phyloP scores from a whole-genome alignment of 2,888 invertebrate species.

The Melipona bicolor region DNA sequence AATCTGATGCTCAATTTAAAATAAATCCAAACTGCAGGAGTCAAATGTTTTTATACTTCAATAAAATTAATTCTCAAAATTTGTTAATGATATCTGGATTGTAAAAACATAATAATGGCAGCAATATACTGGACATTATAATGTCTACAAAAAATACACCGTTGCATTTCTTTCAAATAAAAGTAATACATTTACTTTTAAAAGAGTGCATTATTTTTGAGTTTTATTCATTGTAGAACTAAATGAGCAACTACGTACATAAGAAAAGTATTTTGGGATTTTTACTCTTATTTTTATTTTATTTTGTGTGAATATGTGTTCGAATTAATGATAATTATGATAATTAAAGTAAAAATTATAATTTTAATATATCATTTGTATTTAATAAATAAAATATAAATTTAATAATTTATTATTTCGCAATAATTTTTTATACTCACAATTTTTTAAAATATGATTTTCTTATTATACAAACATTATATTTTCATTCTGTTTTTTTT shows the following conservation, averaged over 20 bases:
- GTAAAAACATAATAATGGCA: slow-evolving; percentile 38
- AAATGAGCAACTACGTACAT: not conserved
- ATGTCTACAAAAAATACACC: not conserved
- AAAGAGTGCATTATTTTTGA: not conserved
- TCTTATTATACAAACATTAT: not conserved
- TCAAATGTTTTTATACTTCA: slow-evolving; percentile 16
- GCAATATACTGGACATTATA: slow-evolving; percentile 33
- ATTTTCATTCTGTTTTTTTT: not conserved
- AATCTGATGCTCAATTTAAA: slow-evolving; percentile 50
- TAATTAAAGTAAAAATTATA: not conserved
- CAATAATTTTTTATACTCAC: not conserved
- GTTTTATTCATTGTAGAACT: not conserved
- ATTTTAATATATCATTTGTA: slow-evolving; percentile 8
- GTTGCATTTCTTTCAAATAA: slow-evolving; percentile 13
- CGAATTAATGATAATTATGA: not conserved
- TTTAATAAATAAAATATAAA: slow-evolving; percentile 6
- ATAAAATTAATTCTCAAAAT: slow-evolving; percentile 44
- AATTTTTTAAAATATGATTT: not conserved
- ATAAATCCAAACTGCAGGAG: slow-evolving; percentile 30
- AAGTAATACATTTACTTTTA: slow-evolving; percentile 16
- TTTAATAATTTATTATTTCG: slow-evolving; percentile 11
- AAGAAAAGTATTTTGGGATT: not conserved
- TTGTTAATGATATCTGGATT: slow-evolving; percentile 40
- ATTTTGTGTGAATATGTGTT: not conserved
- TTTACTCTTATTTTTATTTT: not conserved